Percentiles rank a stretch among this genome's conserved stretches.
These are phyloP conservation scores for Cheirogaleus medius DNA, from an alignment of 2,113 vertebrate species.

Conservation along the genomic window DNA sequence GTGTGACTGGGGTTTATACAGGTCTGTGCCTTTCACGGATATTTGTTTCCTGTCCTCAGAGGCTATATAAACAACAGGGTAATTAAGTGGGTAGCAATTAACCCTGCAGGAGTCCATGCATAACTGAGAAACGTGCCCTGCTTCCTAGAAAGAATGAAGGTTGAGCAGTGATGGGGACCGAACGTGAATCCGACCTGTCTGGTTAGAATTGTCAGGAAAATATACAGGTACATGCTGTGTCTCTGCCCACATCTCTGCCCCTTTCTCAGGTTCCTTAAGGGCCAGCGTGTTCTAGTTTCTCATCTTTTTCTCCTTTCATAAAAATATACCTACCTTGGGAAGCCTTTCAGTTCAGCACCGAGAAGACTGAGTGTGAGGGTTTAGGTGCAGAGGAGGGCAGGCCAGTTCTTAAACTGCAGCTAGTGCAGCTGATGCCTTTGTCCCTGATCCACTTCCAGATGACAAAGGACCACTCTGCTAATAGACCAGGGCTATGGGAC, in stretches of 20 bases:
- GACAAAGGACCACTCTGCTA: not conserved
- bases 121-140: not conserved
- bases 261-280: not conserved
- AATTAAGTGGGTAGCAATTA: slow-evolving; percentile 55
- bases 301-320: not conserved
- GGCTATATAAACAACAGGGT: slow-evolving; percentile 50
- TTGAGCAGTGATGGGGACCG: not conserved
- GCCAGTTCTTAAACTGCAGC: not conserved
- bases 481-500: not conserved
- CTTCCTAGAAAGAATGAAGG: slow-evolving; percentile 52
- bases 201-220: not conserved
- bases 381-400: not conserved
- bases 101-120: slow-evolving; percentile 54
- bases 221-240: fast-evolving
- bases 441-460: not conserved
- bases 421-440: not conserved
- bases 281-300: not conserved
- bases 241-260: not conserved
- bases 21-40: slow-evolving; percentile 47
- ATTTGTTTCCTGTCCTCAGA: slow-evolving; percentile 52
- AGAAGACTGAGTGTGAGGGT: not conserved
- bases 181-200: not conserved
- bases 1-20: not conserved
- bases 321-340: not conserved
- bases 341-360: not conserved